Base-by-base conservation (phyloP, 1,140 invertebrate genomes). In the Probaryconus sp. region DNA sequence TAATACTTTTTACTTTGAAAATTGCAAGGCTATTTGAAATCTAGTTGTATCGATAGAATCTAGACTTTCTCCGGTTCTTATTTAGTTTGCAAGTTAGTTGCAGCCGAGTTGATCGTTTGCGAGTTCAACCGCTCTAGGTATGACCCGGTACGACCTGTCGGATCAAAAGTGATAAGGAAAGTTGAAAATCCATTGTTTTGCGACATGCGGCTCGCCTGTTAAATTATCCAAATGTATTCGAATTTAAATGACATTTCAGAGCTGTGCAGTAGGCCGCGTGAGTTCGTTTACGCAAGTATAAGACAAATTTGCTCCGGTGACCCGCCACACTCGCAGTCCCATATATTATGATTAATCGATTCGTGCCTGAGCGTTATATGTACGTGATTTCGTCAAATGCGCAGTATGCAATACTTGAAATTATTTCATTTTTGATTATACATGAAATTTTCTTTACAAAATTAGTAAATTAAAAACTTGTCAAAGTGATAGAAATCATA, bases 101-200 rank as follows among this genome's bases (percentile, higher is more conserved):
- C 42, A 33, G 11, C 14, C 21, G 5, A 28, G 11, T 17, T 2
- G n/a, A 17, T 43, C 21, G 28, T 43, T 38, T 30, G 16, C 30
- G 40, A 47, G 28, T 37, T 10, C 42, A 21, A 33, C 7, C 33
- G 20, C 33, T 48, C 16, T n/a, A 48, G 11, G 20, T 28, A 50
- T 50, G 45, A 50, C 24, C 45, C 18, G 50, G 21, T 60, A 24
- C 24, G 37, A 69, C 65, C 67, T 68, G 74, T 58, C 55, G 64
- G 77, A 79, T 79, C 43, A 28, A 40, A 58, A 43, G 53, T 58
- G 68, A 77, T 76, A 76, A 72, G 58, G 50, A 40, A 55, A 65
- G 33, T 55, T 77, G 58, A 65, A 78, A 78, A 74, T 53, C 70
- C 45, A 77, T 79, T 79, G 74, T 76, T 76, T 53, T 33, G 43